phyloP scores from a whole-genome alignment of 1,140 invertebrate genomes.

The Bombyx mori region DNA sequence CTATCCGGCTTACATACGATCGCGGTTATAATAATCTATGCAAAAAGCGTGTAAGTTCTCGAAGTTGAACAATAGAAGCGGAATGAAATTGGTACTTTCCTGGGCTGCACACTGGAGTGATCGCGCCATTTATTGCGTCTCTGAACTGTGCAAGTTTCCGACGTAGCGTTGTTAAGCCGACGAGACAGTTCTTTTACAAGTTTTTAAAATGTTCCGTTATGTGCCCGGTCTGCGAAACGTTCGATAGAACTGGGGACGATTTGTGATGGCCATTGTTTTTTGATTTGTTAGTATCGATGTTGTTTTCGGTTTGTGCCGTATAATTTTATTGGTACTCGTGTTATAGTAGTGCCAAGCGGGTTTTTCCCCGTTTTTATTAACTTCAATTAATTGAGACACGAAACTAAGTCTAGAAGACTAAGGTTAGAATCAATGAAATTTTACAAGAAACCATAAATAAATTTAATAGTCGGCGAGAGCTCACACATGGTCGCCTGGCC shows the following conservation, averaged over 20 bases:
- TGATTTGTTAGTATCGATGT: too few species aligned
- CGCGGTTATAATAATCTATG: slow-evolving; percentile 1
- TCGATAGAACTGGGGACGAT: slow-evolving; percentile 3
- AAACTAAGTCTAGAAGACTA: too few species aligned
- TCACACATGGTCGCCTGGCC: too few species aligned
- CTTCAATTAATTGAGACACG: too few species aligned
- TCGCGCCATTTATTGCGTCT: slow-evolving; percentile 59
- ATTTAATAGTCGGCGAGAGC: too few species aligned
- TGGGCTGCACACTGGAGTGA: slow-evolving; percentile 35
- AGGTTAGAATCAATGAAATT: too few species aligned
- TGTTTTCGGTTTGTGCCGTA: too few species aligned
- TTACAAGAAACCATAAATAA: too few species aligned
- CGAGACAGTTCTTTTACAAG: slow-evolving; percentile 52
- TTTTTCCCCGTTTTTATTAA: too few species aligned
- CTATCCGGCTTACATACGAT: too few species aligned
- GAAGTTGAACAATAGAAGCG: slow-evolving; percentile 22
- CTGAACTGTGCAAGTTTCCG: slow-evolving; percentile 52
- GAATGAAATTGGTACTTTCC: slow-evolving; percentile 38
- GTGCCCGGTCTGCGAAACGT: slow-evolving; percentile 21
- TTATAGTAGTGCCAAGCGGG: too few species aligned
- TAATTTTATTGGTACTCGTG: too few species aligned
- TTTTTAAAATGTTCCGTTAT: slow-evolving; percentile 44
- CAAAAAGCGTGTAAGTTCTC: not conserved
- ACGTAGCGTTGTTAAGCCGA: slow-evolving; percentile 27
- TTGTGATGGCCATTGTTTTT: not conserved